A percentile compares a stretch with the other conserved stretches of the same genome.
Evolutionary conservation across 2,113 vertebrate species (phyloP).

Genomic region (Lophotis ruficrista): DNA sequence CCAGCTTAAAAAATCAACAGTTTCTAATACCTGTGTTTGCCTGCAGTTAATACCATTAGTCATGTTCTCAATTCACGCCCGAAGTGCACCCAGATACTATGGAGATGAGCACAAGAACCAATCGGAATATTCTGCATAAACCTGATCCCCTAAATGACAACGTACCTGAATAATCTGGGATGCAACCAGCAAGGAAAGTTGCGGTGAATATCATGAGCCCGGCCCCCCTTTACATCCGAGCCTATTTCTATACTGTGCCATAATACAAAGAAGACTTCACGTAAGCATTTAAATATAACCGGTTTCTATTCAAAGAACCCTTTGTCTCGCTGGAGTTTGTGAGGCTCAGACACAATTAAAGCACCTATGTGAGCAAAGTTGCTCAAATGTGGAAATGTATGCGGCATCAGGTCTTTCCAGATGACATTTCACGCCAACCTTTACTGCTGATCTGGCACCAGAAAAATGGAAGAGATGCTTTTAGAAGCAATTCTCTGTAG

Average conservation of each 20-base stretch:
- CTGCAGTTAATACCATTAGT: slow-evolving; percentile 57
- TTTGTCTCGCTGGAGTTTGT: slow-evolving; percentile 1
- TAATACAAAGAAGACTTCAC: not conserved
- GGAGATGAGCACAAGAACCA: slow-evolving; percentile 21
- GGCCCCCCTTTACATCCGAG: not conserved
- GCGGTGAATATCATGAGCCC: not conserved
- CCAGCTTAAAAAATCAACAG: slow-evolving; percentile 55
- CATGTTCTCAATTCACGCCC: slow-evolving; percentile 16
- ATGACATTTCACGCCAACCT: slow-evolving; percentile 38
- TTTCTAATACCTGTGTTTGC: slow-evolving; percentile 40
- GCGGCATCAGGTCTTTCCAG: slow-evolving; percentile 40
- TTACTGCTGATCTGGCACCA: slow-evolving; percentile 57
- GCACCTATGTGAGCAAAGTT: slow-evolving; percentile 24
- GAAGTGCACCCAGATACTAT: not conserved
- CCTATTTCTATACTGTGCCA: not conserved
- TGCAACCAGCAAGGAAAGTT: not conserved
- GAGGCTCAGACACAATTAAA: slow-evolving; percentile 26
- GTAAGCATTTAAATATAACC: not conserved
- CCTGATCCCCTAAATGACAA: not conserved
- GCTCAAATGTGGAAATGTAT: slow-evolving; percentile 23
- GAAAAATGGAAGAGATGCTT: slow-evolving; percentile 50
- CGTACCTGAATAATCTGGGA: not conserved
- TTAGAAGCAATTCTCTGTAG: slow-evolving; percentile 58
- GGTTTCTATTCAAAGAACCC: slow-evolving; percentile 35
- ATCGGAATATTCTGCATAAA: slow-evolving; percentile 25